Evolutionary conservation across 2,888 invertebrate species (phyloP), one percentile per base, ranked within the genome.

Genomic region (Epinotia ramella): DNA sequence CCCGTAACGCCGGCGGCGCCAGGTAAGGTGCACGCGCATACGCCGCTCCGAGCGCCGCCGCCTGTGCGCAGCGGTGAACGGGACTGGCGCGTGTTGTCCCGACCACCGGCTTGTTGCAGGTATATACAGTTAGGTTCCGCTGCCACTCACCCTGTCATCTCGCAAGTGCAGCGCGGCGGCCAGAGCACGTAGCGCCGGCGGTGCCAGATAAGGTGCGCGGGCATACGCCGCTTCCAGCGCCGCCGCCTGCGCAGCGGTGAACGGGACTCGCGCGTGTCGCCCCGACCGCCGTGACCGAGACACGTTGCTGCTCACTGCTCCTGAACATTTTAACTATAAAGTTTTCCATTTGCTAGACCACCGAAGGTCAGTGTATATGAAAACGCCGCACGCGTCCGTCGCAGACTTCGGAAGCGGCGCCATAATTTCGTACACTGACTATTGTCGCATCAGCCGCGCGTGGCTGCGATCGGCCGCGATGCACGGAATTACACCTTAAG

Each of bases 41-140:
- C 79, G 96, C 96, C 18, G 96, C 95, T 89, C 97, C 97, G 79
- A 97, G 86, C 77, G 96, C 94, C 13, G 95, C 91, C 46, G 97
- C 93, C 89, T 97, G 97, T 97, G 97, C 74, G 95, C 93, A 3
- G 95, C 95, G 12, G 97, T 96, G 88, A 97, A 97, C 3, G 97
- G 97, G 82, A 97, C 97, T 67, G 97, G 91, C 62, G 96, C 96
- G 87, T 96, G 96, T 64, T 96, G 90, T 1, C 96, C 96, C 16
- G 96, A 91, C 77, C 96, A 95, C 4, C 96, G 92, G 7, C 33
- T 6, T 33, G 7, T 33, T 33, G 6, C 33, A 49, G 16, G 49
- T n/a, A 0, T 49, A 16, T 5, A 49, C 16, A 49, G 16, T n/a
- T 53, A 46, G 0, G 24, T 28, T 1, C 24, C 46, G 11, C 24